Evolutionary conservation across 2,797 vertebrate genomes (phyloP).

Genomic region (Lithobates sylvaticus): DNA sequence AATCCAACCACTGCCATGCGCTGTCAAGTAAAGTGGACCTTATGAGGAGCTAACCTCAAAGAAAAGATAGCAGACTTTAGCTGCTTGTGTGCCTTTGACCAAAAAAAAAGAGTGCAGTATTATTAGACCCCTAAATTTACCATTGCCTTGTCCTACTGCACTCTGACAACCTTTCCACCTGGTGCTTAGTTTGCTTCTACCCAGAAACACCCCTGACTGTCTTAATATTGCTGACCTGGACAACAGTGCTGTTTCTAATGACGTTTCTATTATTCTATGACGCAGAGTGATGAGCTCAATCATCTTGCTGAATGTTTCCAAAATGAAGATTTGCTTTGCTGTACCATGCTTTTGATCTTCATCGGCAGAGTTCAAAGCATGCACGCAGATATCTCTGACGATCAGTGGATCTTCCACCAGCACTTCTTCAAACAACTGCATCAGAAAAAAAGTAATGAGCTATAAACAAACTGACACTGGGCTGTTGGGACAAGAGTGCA

Average conservation of each 20-base stretch:
- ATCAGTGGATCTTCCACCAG: conserved; percentile 75
- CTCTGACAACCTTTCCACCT: too few relatives aligned
- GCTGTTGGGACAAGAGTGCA: too few relatives aligned
- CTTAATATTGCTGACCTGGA: conserved; percentile 67
- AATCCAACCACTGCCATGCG: too few relatives aligned
- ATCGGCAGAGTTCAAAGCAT: conserved; percentile 64
- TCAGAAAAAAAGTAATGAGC: conserved; percentile 37
- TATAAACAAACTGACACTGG: too few relatives aligned
- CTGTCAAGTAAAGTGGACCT: too few relatives aligned
- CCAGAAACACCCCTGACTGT: background rate
- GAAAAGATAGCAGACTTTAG: too few relatives aligned
- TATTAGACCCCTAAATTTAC: too few relatives aligned
- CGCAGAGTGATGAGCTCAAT: conserved; percentile 77
- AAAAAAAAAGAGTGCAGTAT: too few relatives aligned
- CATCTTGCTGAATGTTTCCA: conserved; percentile 76
- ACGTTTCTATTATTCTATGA: conserved; percentile 73
- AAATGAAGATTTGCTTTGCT: conserved; percentile 67
- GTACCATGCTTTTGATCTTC: conserved; percentile 66
- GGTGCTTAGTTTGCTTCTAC: too few relatives aligned
- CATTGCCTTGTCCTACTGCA: too few relatives aligned
- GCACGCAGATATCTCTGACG: conserved; percentile 71
- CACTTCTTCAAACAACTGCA: conserved; percentile 78
- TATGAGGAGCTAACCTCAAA: too few relatives aligned
- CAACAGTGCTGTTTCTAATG: conserved; percentile 70
- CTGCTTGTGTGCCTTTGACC: too few relatives aligned